These are phyloP conservation scores for Mormyrus lacerda DNA, from an alignment of 2,113 vertebrate genomes.

Conservation along the genomic window DNA sequence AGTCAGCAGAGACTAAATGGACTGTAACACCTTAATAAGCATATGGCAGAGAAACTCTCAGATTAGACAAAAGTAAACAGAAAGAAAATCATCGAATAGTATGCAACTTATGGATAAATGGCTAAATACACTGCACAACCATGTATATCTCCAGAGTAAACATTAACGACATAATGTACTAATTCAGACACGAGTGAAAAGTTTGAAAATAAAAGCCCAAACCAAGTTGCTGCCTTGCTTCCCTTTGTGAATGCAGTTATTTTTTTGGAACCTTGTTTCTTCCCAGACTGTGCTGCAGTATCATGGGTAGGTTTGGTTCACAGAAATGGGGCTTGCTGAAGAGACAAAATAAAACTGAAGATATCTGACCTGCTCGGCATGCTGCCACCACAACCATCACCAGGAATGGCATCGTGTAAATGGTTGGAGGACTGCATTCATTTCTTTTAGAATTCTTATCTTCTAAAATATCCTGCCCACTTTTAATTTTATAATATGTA, in stretches of 20 bases:
- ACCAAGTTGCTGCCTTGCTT: neutral
- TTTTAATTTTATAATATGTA: neutral
- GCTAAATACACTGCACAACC: neutral
- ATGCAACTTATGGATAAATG: neutral
- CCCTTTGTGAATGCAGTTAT: neutral
- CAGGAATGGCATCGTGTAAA: neutral
- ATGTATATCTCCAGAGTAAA: neutral
- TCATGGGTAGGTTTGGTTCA: neutral
- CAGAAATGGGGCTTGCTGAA: neutral
- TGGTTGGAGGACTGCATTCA: neutral
- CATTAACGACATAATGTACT: neutral
- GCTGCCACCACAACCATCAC: neutral
- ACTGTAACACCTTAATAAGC: neutral
- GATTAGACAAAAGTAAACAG: neutral
- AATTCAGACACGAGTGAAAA: neutral
- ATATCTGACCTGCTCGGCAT: neutral
- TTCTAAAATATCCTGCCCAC: neutral
- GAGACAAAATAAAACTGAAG: neutral
- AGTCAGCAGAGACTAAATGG: neutral
- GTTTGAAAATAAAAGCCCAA: neutral
- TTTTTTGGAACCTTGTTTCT: neutral
- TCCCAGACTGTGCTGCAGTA: neutral
- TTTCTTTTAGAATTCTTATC: neutral
- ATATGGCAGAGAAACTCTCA: neutral
- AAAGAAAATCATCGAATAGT: neutral